Conservation (phyloP, 1,140 invertebrate genomes). For the Mya arenaria region DNA sequence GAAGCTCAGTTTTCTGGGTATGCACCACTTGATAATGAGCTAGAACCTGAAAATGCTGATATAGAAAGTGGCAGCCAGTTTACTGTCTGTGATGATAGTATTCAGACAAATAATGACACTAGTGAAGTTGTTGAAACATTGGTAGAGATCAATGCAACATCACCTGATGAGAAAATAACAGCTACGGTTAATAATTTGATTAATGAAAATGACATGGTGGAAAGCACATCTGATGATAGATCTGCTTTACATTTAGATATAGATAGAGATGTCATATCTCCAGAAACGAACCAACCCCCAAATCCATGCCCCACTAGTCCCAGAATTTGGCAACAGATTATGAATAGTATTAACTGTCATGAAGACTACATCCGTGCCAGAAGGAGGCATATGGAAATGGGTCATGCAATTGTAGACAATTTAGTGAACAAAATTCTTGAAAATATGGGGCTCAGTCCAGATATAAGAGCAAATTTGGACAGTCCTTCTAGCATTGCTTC, state of each 20-base stretch:
- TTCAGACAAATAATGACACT: not conserved
- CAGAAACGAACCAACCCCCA: not conserved
- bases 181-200: too few species aligned
- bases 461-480: constrained; percentile 82
- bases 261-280: not conserved
- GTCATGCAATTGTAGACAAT: constrained; percentile 88
- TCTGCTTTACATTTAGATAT: not conserved
- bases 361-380: too few species aligned
- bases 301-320: not conserved
- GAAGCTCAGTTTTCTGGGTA: not conserved
- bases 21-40: not conserved
- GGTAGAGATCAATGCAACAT: too few species aligned
- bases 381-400: constrained; percentile 83
- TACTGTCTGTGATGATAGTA: not conserved
- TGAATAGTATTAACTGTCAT: too few species aligned
- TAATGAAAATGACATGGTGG: not conserved
- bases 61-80: not conserved
- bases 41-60: not conserved
- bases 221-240: not conserved
- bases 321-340: not conserved
- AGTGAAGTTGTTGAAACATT: not conserved
- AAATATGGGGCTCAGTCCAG: constrained; percentile 83
- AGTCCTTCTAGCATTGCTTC: constrained; percentile 83
- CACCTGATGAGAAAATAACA: too few species aligned
- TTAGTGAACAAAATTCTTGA: constrained; percentile 87